Evolutionary conservation across 2,888 invertebrate species (phyloP), one percentile per base, ranked within the genome.

Genomic region (Acleris literana): DNA sequence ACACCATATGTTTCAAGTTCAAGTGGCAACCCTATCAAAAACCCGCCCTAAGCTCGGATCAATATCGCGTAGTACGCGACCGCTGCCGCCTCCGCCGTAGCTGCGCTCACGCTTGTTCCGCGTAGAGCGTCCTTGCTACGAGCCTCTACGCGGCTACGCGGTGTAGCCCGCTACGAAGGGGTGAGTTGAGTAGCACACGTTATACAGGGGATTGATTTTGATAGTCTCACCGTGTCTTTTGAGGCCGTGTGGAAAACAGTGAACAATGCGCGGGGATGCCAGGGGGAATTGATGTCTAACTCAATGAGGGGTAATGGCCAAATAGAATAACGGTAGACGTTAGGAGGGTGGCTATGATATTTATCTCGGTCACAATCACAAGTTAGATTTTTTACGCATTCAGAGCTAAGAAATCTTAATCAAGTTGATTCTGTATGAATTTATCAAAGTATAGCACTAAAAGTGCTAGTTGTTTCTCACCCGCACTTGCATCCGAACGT

Each of bases 1-100:
- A 46, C 7, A 46, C 46, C n/a, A 16, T 13, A n/a, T 46, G 17
- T 17, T 7, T 0, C 18, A 16, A 18, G 52, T 7, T 0, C 18
- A 16, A 18, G 52, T 13, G n/a, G 16, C 63, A 58, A 39, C 57
- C 49, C n/a, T 56, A 53, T 16, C 29, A 20, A 33, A 43, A 43
- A 43, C 6, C 33, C 49, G 57, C 46, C 29, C 46, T 52, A 52
- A 46, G 20, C 16, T 11, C 43, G 43, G 56, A 56, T 56, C 63
- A 57, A 57, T 52, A 57, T 43, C 18, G 57, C 18, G 57, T 57
- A 63, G 39, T 52, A 57, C 51, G 57, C 16, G 33, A 18, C 17
- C 59, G 22, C 70, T 80, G 76, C 72, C 79, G 83, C 82, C 79
- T 71, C 80, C 81, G 84, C 80, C 59, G 70, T 53, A 70, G 70